Percentiles rank a stretch among this genome's conserved stretches.
phyloP scores from a whole-genome alignment of 1,140 invertebrate species.

The Trinorchestia longiramus region DNA sequence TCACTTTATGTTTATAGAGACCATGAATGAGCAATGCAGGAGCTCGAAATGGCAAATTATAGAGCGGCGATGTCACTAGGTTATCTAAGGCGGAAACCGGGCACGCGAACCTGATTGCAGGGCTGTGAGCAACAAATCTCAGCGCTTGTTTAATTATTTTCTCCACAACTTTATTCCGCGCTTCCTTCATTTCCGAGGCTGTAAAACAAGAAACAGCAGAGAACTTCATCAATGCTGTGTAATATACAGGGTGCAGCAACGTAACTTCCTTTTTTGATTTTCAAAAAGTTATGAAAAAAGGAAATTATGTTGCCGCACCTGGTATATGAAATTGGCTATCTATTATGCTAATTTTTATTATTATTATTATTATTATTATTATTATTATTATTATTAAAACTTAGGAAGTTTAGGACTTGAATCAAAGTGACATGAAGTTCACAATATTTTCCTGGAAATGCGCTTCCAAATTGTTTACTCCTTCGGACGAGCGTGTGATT shows the following conservation, averaged over 20 bases:
- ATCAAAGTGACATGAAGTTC: neutral
- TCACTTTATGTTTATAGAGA: neutral
- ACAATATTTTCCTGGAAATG: too few species aligned
- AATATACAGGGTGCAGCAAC: too few species aligned
- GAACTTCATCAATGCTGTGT: neutral
- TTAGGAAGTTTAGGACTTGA: neutral
- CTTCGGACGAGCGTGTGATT: too few species aligned
- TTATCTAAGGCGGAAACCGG: neutral
- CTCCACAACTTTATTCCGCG: neutral
- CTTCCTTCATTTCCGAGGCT: neutral
- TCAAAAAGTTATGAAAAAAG: too few species aligned
- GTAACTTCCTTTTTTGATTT: too few species aligned
- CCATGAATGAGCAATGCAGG: neutral
- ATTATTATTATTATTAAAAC: neutral
- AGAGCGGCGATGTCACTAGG: neutral
- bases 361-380: too few species aligned
- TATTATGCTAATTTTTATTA: neutral
- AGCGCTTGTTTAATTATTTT: neutral
- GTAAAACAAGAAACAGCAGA: neutral
- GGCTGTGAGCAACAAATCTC: neutral
- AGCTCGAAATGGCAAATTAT: neutral
- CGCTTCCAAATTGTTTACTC: too few species aligned
- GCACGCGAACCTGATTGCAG: neutral
- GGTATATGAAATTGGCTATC: neutral
- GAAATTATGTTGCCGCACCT: too few species aligned